Evolutionary conservation across 2,888 invertebrate species (phyloP).

Genomic region (Dolomedes plantarius): DNA sequence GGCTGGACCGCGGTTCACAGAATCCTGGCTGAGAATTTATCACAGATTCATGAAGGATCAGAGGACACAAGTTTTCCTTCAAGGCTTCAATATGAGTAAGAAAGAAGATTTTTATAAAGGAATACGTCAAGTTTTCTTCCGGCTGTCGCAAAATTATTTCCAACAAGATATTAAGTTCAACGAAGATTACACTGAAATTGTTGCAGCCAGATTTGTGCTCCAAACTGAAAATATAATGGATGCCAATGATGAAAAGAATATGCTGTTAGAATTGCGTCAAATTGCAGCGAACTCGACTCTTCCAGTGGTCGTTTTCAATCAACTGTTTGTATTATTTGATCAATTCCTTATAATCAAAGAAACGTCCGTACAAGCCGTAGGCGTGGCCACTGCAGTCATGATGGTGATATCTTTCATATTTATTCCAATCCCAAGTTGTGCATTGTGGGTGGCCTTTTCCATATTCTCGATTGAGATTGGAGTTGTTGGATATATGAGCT

Average conservation of each 20-base stretch:
- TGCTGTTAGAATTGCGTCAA: slow-evolving; percentile 87
- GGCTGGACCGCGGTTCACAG: slow-evolving; percentile 84
- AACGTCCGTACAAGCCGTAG: slow-evolving; percentile 90
- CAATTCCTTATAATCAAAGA: slow-evolving; percentile 92
- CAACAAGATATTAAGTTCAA: slow-evolving; percentile 91
- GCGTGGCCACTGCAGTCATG: slow-evolving; percentile 93
- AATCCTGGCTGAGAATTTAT: slow-evolving; percentile 91
- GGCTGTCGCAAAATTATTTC: slow-evolving; percentile 79
- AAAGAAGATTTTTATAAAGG: slow-evolving; percentile 85
- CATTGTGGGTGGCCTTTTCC: slow-evolving; percentile 95
- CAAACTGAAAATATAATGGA: slow-evolving; percentile 93
- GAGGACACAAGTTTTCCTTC: slow-evolving; percentile 81
- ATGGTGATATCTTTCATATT: slow-evolving; percentile 95
- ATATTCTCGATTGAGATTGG: slow-evolving; percentile 95
- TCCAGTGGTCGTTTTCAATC: slow-evolving; percentile 94
- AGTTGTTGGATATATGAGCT: slow-evolving; percentile 96
- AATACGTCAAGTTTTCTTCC: slow-evolving; percentile 82
- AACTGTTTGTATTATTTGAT: slow-evolving; percentile 96
- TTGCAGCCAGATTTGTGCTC: slow-evolving; percentile 89
- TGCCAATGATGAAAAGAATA: slow-evolving; percentile 92
- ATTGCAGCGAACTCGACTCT: slow-evolving; percentile 86
- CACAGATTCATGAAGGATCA: slow-evolving; percentile 86
- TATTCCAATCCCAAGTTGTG: slow-evolving; percentile 93
- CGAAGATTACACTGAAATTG: slow-evolving; percentile 84
- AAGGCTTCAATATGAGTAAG: slow-evolving; percentile 83